Percentiles rank a stretch among this genome's conserved stretches.
Evolutionary conservation across 2,113 vertebrate genomes (phyloP).

Genomic region (Cnemophilus loriae): DNA sequence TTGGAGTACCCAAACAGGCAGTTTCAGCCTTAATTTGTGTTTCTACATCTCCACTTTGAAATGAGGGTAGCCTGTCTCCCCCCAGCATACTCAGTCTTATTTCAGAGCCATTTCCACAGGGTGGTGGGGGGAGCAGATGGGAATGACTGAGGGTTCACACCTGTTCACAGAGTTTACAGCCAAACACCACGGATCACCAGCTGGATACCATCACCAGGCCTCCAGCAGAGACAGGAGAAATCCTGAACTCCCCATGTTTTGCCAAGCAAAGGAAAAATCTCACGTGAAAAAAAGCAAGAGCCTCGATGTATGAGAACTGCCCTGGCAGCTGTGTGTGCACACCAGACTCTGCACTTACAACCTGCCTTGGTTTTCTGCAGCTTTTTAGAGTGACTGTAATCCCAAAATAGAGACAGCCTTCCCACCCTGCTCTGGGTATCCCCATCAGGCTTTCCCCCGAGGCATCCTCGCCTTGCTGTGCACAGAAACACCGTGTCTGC

Average conservation of each 20-base stretch:
- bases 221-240: neutral
- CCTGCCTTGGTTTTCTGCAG: neutral
- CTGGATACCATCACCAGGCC: neutral
- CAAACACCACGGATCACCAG: neutral
- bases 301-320: neutral
- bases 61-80: fast-evolving
- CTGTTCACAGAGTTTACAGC: neutral
- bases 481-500: neutral
- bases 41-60: neutral
- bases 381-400: neutral
- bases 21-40: neutral
- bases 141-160: neutral
- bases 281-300: neutral
- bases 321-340: neutral
- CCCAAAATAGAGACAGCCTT: neutral
- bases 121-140: fast-evolving
- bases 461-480: neutral
- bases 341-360: fast-evolving
- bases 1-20: neutral
- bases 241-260: neutral
- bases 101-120: neutral
- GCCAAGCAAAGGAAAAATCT: neutral
- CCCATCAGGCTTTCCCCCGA: neutral
- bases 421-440: neutral
- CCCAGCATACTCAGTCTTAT: neutral